These are phyloP conservation scores for Arenaria interpres DNA, from an alignment of 2,113 vertebrate species.

Conservation along the genomic window DNA sequence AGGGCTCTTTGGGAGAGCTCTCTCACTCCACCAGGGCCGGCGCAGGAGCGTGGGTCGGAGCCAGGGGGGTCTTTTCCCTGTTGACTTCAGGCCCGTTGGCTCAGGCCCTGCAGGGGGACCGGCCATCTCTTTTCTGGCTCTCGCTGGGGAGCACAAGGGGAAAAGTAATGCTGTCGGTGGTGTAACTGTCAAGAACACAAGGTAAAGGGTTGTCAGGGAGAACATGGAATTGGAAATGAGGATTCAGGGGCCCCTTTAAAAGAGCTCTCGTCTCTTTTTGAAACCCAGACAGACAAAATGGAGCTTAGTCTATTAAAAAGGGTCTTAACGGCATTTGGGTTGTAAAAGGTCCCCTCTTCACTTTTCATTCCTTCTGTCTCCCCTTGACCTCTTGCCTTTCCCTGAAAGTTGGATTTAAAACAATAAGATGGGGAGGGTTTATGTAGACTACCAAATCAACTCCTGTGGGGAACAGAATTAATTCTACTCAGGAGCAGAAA, in stretches of 20 bases:
- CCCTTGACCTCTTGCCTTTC: conserved; percentile 29
- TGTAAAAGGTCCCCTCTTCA: neutral
- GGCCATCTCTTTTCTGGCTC: neutral
- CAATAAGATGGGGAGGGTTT: neutral
- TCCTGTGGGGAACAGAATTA: conserved; percentile 53
- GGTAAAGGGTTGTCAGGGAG: conserved; percentile 27
- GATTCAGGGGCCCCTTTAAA: neutral
- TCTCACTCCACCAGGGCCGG: rapidly evolving
- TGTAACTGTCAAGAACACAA: conserved; percentile 6
- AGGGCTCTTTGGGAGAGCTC: neutral
- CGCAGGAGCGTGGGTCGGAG: rapidly evolving
- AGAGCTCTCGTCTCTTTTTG: neutral
- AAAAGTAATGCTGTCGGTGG: neutral
- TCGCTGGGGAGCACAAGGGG: neutral
- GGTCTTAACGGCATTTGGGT: neutral
- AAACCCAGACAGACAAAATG: neutral
- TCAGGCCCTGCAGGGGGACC: neutral
- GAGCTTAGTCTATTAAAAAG: neutral
- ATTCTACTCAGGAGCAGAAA: conserved; percentile 60
- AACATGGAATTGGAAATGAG: conserved; percentile 45
- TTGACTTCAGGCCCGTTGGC: neutral
- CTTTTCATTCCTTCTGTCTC: conserved; percentile 6
- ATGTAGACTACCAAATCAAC: neutral
- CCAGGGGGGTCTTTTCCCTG: rapidly evolving
- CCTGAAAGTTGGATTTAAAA: conserved; percentile 39